Evolutionary conservation across 2,888 invertebrate genomes (phyloP), one percentile per base, ranked within the genome.

Genomic region (Tiliacea aurago): DNA sequence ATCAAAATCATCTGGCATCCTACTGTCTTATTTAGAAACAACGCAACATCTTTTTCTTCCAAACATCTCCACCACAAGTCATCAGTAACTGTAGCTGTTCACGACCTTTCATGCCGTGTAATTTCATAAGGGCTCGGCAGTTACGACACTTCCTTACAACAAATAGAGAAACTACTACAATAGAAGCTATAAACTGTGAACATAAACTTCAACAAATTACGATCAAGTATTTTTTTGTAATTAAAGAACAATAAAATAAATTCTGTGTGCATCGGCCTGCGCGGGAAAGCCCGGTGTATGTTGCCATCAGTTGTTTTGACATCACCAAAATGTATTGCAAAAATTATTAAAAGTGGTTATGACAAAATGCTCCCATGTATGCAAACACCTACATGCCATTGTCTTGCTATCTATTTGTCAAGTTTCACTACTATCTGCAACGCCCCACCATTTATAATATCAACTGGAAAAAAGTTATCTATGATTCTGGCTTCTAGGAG

Each of bases 101-200:
- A 63, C 20, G 5, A 11, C 23, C 2, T 13, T 28, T 23, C 23
- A 13, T 11, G 28, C 9, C 13, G 28, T 63, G 4, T 43, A 23
- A 62, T 28, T 28, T 63, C 2, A 45, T 45, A n/a, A n/a, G 89
- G 86, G 79, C 85, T 84, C 82, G 80, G 80, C 78, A 45, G 78
- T 91, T 91, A 89, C 90, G 87, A 92, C 90, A 94, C 77, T 86
- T 86, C 86, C 86, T 81, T 76, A 84, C 75, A 83, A 81, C 70
- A 81, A 85, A 80, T 71, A 80, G 62, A 78, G 65, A 74, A 64
- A 70, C 49, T 43, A 71, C n/a, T 66, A 74, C 75, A 76, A 79
- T 70, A 72, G 45, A 33, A 68, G 15, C 59, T 10, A 70, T 18
- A 59, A 73, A 68, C 70, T 51, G 45, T 33, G 43, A 58, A 28